phyloP scores from a whole-genome alignment of 2,888 invertebrate genomes.

The Heteromyza rotundicornis region DNA sequence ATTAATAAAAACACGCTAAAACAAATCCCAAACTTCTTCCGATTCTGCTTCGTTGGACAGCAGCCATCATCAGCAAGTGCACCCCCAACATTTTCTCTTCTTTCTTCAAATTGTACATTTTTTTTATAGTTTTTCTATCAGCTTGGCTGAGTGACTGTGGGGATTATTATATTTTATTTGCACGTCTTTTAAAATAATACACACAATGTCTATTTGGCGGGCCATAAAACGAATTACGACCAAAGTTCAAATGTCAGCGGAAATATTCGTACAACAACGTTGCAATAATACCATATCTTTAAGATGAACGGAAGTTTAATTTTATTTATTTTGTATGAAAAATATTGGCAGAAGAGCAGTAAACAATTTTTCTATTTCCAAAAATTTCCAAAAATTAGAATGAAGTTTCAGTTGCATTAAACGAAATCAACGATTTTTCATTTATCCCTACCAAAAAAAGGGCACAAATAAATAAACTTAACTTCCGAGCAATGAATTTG shows the following conservation, averaged over 20 bases:
- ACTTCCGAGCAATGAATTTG: too few species aligned
- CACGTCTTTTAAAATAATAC: constrained; percentile 6
- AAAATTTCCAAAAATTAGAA: too few species aligned
- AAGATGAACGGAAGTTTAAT: too few species aligned
- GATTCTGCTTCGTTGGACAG: neutral
- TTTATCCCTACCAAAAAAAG: too few species aligned
- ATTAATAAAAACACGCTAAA: constrained; percentile 45
- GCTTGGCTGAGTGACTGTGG: neutral
- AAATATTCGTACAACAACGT: too few species aligned
- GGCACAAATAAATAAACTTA: too few species aligned
- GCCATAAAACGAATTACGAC: neutral
- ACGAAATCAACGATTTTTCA: too few species aligned
- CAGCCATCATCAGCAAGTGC: neutral
- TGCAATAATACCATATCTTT: too few species aligned
- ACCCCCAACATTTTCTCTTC: neutral
- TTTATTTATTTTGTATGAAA: too few species aligned
- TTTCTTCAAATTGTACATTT: neutral
- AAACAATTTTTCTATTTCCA: too few species aligned
- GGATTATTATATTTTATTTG: constrained; percentile 2
- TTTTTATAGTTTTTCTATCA: constrained; percentile 49
- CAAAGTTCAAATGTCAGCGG: neutral
- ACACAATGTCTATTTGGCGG: neutral
- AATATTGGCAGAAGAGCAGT: too few species aligned
- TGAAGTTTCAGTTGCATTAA: too few species aligned
- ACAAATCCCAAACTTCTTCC: constrained; percentile 28